Base-by-base conservation (phyloP, 1,140 invertebrate species). In the Cylas formicarius region DNA sequence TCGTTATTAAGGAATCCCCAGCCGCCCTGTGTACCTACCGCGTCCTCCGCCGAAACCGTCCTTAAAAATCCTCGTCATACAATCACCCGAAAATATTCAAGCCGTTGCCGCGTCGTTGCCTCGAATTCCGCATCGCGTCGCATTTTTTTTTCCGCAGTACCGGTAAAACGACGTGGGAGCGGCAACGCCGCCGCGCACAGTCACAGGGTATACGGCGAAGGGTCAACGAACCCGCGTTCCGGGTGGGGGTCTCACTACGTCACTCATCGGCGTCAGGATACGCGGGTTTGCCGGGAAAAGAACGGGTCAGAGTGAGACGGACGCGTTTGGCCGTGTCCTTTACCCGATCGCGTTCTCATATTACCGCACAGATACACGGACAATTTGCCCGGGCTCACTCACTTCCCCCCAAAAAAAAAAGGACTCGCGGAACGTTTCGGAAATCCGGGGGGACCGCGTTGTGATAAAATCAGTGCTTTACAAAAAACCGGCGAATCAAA, bases 351-450 rank as follows among this genome's bases (percentile, higher is more conserved):
- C 54, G 56, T 61, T 58, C 54, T 58, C 52, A 38, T 53, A 58
- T 58, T 60, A 62, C 54, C 53, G 53, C 55, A 63, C 53, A 60
- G 53, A 63, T 60, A 61, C 57, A 58, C 42, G 55, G 59, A 62
- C 52, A 59, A 62, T 62, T 61, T 56, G 57, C 54, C 55, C 51
- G 56, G 58, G 52, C 52, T 49, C 56, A 52, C 52, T 61, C 58
- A 61, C 53, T 57, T 56, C 55, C 18, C 36, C 5, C 17, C 17
- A 36, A 29, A 60, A 62, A 58, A 62, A 61, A 57, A 48, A 53
- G 48, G 44, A 9, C 14, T 11, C 18, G 14, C n/a, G 4, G 18
- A 31, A 31, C 18, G 14, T 9, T 6, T n/a, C 34, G 40, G 19
- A 39, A 48, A 50, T 44, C 53, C 47, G 44, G 39, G 41, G 29